Base-by-base conservation (phyloP, 2,797 vertebrate species). In the Dendrocincla tyrannina region DNA sequence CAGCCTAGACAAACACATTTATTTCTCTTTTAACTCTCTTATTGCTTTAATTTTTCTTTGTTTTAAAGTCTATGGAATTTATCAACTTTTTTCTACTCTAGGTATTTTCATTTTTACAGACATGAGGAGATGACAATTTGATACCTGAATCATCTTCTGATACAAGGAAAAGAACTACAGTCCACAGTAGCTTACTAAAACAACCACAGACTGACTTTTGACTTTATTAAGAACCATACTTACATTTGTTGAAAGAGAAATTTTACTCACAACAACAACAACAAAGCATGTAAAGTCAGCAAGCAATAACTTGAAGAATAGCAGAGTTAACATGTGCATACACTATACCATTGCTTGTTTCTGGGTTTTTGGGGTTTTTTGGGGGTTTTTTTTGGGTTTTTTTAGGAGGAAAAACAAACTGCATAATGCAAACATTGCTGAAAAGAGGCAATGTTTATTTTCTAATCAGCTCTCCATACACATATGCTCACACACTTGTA, bases 401-500 rank as follows among this genome's bases (percentile, higher is more conserved):
- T 80, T 66, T 35, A 56, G 8, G 5, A 72, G 78, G 63, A 7
- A 46, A 35, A 87, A 2, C 8, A 67, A 80, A 27, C 20, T 33
- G 5, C 0, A 0, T 56, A 70, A 66, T 49, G 7, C 14, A 81
- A 52, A 47, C 0, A 0, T 41, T 73, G 4, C 16, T 91, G 25
- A 72, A 87, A 72, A 80, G 20, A 74, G 9, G 5, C 3, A n/a
- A 35, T 23, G 5, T 27, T 67, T 39, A 23, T 15, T 74, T 93
- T 18, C 28, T 82, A 68, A 58, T 53, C 33, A 56, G 11, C 14
- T 60, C 27, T 33, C 19, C 5, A 42, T 19, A 35, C 5, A 47
- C 12, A 10, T 25, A 28, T 16, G 42, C 7, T 58, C 13, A 63
- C 8, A 58, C 2, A 30, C 3, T 32, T 4, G 16, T 27, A 44